Evolutionary conservation across 2,113 vertebrate species (phyloP).

Genomic region (Centropristis striata): DNA sequence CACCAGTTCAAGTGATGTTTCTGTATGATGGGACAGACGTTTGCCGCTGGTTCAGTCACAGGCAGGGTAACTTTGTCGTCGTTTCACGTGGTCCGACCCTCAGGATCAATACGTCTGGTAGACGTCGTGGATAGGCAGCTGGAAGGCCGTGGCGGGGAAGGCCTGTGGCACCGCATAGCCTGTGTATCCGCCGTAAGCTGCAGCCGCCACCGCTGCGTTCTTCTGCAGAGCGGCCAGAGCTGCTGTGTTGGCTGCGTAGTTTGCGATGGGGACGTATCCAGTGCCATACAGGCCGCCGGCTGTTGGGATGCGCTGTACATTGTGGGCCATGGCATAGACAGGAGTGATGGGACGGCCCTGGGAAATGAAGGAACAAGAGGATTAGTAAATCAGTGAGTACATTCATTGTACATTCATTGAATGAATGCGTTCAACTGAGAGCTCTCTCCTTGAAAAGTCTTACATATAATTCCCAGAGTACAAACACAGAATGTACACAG

Average conservation of each 20-base stretch:
- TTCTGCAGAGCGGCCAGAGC: conserved; percentile 97
- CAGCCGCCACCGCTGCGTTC: conserved; percentile 88
- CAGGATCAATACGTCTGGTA: conserved; percentile 94
- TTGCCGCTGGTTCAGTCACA: conserved; percentile 54
- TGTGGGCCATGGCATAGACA: conserved; percentile 95
- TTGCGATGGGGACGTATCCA: conserved; percentile 91
- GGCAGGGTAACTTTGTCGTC: conserved; percentile 21
- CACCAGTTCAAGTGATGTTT: conserved; percentile 45
- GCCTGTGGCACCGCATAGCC: conserved; percentile 93
- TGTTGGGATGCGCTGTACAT: conserved; percentile 91
- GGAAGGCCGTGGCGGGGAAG: conserved; percentile 91
- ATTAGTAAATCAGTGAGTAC: background rate
- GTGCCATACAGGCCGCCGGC: conserved; percentile 91
- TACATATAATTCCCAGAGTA: background rate
- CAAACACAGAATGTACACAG: background rate
- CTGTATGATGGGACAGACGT: conserved; percentile 20
- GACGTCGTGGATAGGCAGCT: conserved; percentile 94
- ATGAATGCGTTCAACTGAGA: background rate
- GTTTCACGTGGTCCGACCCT: conserved; percentile 25
- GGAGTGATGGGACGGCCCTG: conserved; percentile 97
- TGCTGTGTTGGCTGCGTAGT: conserved; percentile 88
- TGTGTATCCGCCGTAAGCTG: conserved; percentile 89
- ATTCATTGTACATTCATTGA: background rate
- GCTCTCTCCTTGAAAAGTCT: background rate
- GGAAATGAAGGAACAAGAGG: background rate